phyloP scores from a whole-genome alignment of 2,797 vertebrate genomes.

The Helicolenus hilgendorfi region DNA sequence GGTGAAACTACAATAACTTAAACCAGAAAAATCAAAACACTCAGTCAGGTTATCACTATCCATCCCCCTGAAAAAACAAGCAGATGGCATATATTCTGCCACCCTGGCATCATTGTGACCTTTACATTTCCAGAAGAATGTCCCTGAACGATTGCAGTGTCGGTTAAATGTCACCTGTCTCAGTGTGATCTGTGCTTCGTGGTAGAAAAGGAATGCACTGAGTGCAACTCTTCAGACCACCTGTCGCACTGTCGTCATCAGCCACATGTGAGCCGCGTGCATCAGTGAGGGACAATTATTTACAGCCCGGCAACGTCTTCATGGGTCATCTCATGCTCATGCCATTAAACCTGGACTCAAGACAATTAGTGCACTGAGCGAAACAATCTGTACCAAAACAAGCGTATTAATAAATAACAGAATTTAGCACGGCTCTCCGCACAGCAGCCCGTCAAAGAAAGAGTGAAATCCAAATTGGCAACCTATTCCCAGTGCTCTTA shows the following conservation, averaged over 20 bases:
- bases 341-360: slow-evolving; percentile 1
- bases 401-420: slow-evolving; percentile 27
- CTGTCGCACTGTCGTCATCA: slow-evolving; percentile 64
- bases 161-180: slow-evolving; percentile 77
- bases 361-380: not conserved
- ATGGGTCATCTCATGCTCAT: not conserved
- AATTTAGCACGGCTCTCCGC: not conserved
- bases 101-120: slow-evolving; percentile 55
- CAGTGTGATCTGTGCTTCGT: slow-evolving; percentile 29
- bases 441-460: slow-evolving; percentile 1
- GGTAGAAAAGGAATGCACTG: slow-evolving; percentile 53
- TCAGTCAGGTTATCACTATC: not conserved
- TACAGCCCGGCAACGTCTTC: slow-evolving; percentile 33
- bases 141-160: slow-evolving; percentile 39
- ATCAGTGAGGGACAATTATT: slow-evolving; percentile 21
- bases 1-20: not conserved
- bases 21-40: not conserved
- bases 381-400: not conserved
- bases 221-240: slow-evolving; percentile 56
- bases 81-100: slow-evolving; percentile 46
- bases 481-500: slow-evolving; percentile 7
- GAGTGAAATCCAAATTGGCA: slow-evolving; percentile 34
- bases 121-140: slow-evolving; percentile 62
- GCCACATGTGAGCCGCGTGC: not conserved
- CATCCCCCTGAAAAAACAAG: not conserved